Base-by-base conservation (phyloP, 1,140 invertebrate genomes). In the Neodiprion fabricii region DNA sequence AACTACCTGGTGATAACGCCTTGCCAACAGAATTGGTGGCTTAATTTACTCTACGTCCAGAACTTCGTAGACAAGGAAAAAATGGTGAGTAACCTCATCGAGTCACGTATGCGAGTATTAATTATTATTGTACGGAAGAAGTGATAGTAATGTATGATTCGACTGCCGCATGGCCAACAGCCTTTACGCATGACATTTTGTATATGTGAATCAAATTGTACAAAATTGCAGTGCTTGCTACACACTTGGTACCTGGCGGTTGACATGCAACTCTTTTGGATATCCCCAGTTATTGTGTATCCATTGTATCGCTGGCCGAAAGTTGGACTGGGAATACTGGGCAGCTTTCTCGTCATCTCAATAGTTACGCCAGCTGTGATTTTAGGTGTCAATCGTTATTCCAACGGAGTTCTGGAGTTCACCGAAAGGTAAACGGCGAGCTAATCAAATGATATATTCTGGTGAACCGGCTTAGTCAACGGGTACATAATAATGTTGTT, bases 251-350 rank as follows among this genome's bases (percentile, higher is more conserved):
- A 90, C 74, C 73, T 91, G 23, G 87, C 94, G 2, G 92, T 93
- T 49, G 94, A 95, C 79, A 92, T 94, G 87, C 94, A 95, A 82
- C 89, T 94, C 72, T 94, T 92, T 78, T 80, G 93, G 12, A 71
- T 94, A 48, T 88, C 89, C 7, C 90, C 89, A 3, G n/a, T 91
- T 1, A 75, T 91, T 4, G 74, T 91, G 21, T 87, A 86, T 65
- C 90, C 86, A 4, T 48, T 85, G 12, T 67, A 68, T 14, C 75
- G 73, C 71, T 74, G 53, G 53, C 76, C 72, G 53, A 79, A 79
- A 73, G 48, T 77, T n/a, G 76, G 76, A 28, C 48, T 77, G 1
- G 50, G 17, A n/a, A 72, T 79, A 17, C 12, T 77, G 21, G 21
- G 2, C 48, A 9, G 40, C 9, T 48, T 71, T 50, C 14, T 71